Percentiles rank a stretch among this genome's conserved stretches.
phyloP scores from a whole-genome alignment of 2,113 vertebrate genomes.

The Urocynchramus pylzowi region DNA sequence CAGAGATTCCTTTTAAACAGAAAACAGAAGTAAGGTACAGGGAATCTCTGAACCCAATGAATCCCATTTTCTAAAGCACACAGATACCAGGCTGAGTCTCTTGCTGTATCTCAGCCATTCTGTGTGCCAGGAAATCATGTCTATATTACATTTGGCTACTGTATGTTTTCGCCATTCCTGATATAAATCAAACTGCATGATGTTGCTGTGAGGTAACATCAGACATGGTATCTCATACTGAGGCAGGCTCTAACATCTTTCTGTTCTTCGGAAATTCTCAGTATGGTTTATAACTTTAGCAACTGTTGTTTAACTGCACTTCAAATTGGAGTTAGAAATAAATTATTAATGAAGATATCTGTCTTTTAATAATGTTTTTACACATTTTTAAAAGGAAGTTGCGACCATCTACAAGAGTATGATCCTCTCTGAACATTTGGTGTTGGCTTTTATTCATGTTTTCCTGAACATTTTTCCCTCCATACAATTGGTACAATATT shows the following conservation, averaged over 20 bases:
- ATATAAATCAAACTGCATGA: background rate
- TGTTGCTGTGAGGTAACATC: background rate
- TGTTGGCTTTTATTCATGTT: background rate
- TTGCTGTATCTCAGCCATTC: background rate
- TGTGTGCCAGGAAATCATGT: background rate
- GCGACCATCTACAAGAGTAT: background rate
- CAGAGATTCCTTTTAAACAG: background rate
- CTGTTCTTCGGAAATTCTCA: background rate
- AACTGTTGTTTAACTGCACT: background rate
- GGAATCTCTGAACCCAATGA: background rate
- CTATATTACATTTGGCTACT: background rate
- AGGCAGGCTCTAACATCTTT: background rate
- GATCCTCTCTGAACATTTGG: background rate
- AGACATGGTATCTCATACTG: background rate
- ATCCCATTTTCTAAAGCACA: background rate
- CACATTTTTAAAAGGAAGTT: background rate
- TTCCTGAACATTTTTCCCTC: background rate
- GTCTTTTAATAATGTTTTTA: background rate
- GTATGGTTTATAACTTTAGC: background rate
- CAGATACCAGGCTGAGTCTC: fast-evolving
- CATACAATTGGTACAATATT: background rate
- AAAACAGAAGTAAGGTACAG: background rate
- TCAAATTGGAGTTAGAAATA: background rate
- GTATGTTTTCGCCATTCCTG: background rate
- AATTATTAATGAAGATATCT: background rate